These are phyloP conservation scores for Spea hammondii DNA, from an alignment of 2,797 vertebrate genomes.

Conservation along the genomic window DNA sequence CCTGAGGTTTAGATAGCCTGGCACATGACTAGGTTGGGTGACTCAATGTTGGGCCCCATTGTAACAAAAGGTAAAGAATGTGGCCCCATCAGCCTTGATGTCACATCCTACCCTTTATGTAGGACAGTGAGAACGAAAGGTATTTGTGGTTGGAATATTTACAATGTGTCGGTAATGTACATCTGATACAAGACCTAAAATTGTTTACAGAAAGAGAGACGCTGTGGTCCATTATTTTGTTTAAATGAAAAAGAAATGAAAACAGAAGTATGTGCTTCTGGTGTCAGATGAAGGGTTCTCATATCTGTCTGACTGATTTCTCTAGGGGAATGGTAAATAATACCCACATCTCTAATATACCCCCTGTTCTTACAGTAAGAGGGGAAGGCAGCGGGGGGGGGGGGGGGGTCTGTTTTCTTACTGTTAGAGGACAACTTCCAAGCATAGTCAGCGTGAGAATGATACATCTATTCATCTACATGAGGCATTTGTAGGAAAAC, in stretches of 20 bases:
- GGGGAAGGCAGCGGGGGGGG: too few species aligned
- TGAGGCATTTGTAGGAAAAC: too few species aligned
- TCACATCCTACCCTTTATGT: background rate
- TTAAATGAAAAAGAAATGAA: background rate
- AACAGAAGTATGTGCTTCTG: conserved; percentile 9
- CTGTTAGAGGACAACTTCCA: too few species aligned
- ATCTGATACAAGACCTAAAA: background rate
- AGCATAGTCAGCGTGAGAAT: too few species aligned
- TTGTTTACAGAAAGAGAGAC: background rate
- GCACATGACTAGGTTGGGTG: conserved; percentile 40
- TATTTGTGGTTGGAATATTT: background rate
- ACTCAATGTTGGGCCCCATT: conserved; percentile 27
- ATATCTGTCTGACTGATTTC: conserved; percentile 13
- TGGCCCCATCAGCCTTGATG: background rate
- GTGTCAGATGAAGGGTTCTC: conserved; percentile 39
- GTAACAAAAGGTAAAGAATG: background rate
- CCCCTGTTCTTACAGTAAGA: too few species aligned
- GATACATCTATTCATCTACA: too few species aligned
- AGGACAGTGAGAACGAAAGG: background rate
- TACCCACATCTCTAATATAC: background rate
- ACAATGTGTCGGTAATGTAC: background rate
- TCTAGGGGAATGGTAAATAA: conserved; percentile 21
- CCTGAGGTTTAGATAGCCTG: conserved; percentile 50
- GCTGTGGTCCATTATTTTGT: background rate
- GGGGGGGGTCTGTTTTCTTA: too few species aligned